Evolutionary conservation across 2,113 vertebrate genomes (phyloP), one percentile per base, ranked within the genome.

Genomic region (Odocoileus hemionus): DNA sequence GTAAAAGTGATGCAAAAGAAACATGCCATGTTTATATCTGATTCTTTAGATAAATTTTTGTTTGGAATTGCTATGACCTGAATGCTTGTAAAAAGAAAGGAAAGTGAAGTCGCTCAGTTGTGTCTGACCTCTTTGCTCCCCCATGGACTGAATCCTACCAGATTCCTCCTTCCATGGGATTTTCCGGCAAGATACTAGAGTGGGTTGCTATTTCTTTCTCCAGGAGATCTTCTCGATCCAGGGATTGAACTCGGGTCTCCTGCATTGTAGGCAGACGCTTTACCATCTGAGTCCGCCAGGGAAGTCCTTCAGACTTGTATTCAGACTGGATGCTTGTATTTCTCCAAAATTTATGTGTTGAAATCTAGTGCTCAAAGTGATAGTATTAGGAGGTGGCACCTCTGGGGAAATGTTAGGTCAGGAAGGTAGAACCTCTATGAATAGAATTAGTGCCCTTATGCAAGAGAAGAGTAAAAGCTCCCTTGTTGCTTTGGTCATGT

Each of bases 81-180:
- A 95, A n/a, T 21, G 14, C 91, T 90, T 78, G 80, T 67, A 39
- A 70, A 70, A 70, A 39, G n/a, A 70, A 70, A 70, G 17, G 64
- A 70, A 70, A 39, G 19, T 39, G n/a, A 70, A 39, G 10, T 70
- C 1, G 0, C 19, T 39, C 19, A 39, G 19, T 39, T 0, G 0
- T 70, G 36, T 70, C 67, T 23, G 67, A 70, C n/a, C n/a, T 39
- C n/a, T 39, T 70, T 70, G n/a, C 19, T 36, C 39, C 19, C 2
- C 10, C 19, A 39, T 12, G 67, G n/a, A 39, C 67, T 23, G 19
- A 39, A 70, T 19, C 67, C n/a, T 39, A 23, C n/a, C 19, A 70
- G 10, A 13, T 36, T 70, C 67, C n/a, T 39, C 67, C 19, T 70
- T 39, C 67, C n/a, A 70, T 70, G 67, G 19, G 67, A 23, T 70